Evolutionary conservation across 2,797 vertebrate species (phyloP).

Genomic region (Corythornis leucogaster): DNA sequence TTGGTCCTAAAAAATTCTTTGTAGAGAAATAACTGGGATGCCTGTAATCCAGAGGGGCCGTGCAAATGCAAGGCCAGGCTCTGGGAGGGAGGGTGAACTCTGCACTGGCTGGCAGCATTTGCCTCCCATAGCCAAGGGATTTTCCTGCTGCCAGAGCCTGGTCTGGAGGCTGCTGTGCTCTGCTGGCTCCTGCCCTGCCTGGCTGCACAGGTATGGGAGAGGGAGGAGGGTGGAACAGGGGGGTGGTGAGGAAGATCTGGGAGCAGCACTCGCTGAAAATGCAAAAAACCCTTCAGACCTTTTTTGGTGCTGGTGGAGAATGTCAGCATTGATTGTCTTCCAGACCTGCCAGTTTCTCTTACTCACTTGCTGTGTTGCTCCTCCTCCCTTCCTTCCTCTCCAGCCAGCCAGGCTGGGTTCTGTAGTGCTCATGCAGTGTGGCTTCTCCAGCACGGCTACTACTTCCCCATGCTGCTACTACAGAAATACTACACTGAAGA

Average conservation of each 20-base stretch:
- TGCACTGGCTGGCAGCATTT: constrained; percentile 7
- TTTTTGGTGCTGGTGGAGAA: constrained; percentile 50
- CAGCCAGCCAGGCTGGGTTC: constrained; percentile 12
- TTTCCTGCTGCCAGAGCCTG: constrained; percentile 39
- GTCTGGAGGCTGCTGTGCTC: background rate
- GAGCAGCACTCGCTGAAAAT: background rate
- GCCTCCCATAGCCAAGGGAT: background rate
- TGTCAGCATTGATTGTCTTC: constrained; percentile 33
- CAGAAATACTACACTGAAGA: constrained; percentile 14
- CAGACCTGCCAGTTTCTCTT: constrained; percentile 51
- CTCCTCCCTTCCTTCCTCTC: constrained; percentile 71
- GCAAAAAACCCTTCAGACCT: constrained; percentile 8
- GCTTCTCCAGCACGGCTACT: constrained; percentile 5
- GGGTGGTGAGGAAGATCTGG: background rate
- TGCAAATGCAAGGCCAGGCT: background rate
- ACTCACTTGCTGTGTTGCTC: background rate
- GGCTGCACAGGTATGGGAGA: constrained; percentile 34
- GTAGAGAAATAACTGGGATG: constrained; percentile 28
- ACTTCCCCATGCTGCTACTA: constrained; percentile 3
- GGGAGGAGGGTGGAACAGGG: background rate
- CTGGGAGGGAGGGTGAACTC: constrained; percentile 26
- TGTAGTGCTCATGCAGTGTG: background rate
- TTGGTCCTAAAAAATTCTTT: background rate
- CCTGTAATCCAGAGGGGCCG: background rate
- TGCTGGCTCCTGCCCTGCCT: background rate